Evolutionary conservation across 1,140 invertebrate genomes (phyloP), one percentile per base, ranked within the genome.

Genomic region (Subanguina moxae): DNA sequence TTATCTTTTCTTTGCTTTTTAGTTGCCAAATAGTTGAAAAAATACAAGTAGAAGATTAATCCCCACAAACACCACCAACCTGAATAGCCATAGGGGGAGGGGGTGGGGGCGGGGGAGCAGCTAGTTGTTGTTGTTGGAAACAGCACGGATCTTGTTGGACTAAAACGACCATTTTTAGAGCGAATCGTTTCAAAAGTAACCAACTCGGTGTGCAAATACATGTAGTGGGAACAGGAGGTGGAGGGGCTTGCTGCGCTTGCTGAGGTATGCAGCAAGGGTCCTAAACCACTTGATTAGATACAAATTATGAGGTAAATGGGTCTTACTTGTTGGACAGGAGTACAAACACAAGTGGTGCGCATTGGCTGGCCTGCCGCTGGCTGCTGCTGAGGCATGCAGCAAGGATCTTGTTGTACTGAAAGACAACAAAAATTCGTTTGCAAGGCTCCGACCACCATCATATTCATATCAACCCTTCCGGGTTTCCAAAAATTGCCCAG

Each of bases 351-450:
- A 52, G 48, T 52, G 23, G 48, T 52, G n/a, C n/a, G 11, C 43
- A 23, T 27, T n/a, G n/a, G n/a, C n/a, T n/a, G n/a, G n/a, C n/a
- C n/a, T n/a, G n/a, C n/a, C n/a, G n/a, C n/a, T n/a, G n/a, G 65
- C 1, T 28, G 46, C 1, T 32, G 61, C 52, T 57, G 66, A 1
- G 66, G 57, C 30, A 68, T 64, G 17, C 68, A 70, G 27, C 68
- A 70, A 19, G 67, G 57, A 57, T 70, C 68, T 58, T 66, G 61
- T 19, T 70, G 68, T 9, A 70, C 48, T 52, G 23, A 21, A 52
- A 52, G n/a, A n/a, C n/a, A n/a, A n/a, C n/a, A n/a, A n/a, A n/a
- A n/a, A n/a, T n/a, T n/a, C n/a, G n/a, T n/a, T n/a, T n/a, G n/a
- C n/a, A n/a, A n/a, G n/a, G n/a, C n/a, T n/a, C n/a, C n/a, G n/a